phyloP scores from a whole-genome alignment of 2,797 vertebrate genomes.

The Pseudomugil gertrudae region DNA sequence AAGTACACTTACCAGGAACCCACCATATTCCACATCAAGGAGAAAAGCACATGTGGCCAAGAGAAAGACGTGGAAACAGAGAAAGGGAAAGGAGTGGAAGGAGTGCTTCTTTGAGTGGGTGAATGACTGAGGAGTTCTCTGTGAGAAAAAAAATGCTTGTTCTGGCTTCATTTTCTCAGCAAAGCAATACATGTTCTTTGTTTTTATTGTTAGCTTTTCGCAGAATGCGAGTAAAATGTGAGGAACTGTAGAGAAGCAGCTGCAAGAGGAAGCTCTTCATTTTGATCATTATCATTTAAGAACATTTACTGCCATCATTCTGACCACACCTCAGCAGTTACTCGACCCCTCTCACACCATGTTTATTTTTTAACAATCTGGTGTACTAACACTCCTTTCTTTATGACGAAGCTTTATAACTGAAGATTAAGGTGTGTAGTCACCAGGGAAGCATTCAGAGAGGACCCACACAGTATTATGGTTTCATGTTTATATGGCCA shows the following conservation, averaged over 20 bases:
- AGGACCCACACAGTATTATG: constrained; percentile 47
- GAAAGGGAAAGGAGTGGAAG: constrained; percentile 46
- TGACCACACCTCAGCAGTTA: constrained; percentile 52
- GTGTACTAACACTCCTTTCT: constrained; percentile 75
- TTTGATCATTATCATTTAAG: constrained; percentile 22
- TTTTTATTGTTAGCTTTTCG: constrained; percentile 49
- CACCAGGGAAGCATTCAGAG: constrained; percentile 67
- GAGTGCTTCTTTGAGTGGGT: constrained; percentile 45
- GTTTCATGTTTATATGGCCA: constrained; percentile 54
- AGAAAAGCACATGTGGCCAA: constrained; percentile 72
- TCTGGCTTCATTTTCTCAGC: constrained; percentile 37
- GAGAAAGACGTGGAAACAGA: constrained; percentile 61
- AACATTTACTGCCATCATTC: constrained; percentile 30
- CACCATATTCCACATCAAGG: constrained; percentile 79
- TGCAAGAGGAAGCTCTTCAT: constrained; percentile 8
- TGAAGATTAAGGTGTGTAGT: constrained; percentile 77
- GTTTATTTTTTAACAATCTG: constrained; percentile 73
- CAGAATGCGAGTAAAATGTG: constrained; percentile 45
- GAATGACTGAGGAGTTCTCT: constrained; percentile 46
- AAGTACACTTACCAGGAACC: constrained; percentile 68
- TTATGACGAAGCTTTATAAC: constrained; percentile 82
- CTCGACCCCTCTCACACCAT: constrained; percentile 47
- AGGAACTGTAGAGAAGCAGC: constrained; percentile 16
- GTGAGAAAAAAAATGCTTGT: constrained; percentile 42
- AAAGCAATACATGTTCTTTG: constrained; percentile 47